Evolutionary conservation across 2,888 invertebrate species (phyloP).

Genomic region (Sinohyriopsis cumingii): DNA sequence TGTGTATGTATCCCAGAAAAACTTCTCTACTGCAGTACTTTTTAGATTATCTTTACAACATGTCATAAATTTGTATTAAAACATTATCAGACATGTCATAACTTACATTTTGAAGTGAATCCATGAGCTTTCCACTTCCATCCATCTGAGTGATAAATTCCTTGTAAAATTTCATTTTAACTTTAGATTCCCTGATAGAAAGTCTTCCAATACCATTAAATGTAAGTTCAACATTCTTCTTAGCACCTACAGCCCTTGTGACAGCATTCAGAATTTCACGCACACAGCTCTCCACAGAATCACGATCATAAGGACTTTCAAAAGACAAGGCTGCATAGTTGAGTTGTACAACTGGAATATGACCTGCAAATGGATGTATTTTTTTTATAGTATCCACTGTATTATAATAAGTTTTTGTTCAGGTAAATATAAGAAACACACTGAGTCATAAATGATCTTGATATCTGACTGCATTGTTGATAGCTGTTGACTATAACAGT

Average conservation of each 20-base stretch:
- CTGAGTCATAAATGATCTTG: too few relatives aligned
- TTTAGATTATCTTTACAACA: too few relatives aligned
- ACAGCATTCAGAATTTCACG: slow-evolving; percentile 68
- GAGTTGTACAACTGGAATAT: slow-evolving; percentile 69
- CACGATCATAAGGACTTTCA: slow-evolving; percentile 69
- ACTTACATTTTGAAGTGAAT: slow-evolving; percentile 70
- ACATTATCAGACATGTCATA: neutral
- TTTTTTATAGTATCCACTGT: neutral
- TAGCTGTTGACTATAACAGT: too few relatives aligned
- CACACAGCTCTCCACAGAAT: slow-evolving; percentile 70
- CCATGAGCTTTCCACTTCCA: slow-evolving; percentile 66
- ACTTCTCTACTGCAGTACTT: too few relatives aligned
- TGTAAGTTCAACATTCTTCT: slow-evolving; percentile 68
- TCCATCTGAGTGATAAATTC: slow-evolving; percentile 71
- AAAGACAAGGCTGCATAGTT: slow-evolving; percentile 69
- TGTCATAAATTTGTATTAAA: too few relatives aligned
- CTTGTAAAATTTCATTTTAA: slow-evolving; percentile 72
- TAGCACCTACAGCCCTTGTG: slow-evolving; percentile 61
- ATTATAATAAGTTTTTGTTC: too few relatives aligned
- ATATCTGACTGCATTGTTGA: too few relatives aligned
- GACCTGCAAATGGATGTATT: slow-evolving; percentile 54
- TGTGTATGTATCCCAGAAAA: too few relatives aligned
- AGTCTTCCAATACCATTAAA: slow-evolving; percentile 70
- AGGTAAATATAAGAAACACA: too few relatives aligned
- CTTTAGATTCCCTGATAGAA: slow-evolving; percentile 64